A percentile compares a stretch with the other conserved stretches of the same genome.
These are phyloP conservation scores for Pomatostomus ruficeps DNA, from an alignment of 2,113 vertebrate genomes.

Conservation along the genomic window DNA sequence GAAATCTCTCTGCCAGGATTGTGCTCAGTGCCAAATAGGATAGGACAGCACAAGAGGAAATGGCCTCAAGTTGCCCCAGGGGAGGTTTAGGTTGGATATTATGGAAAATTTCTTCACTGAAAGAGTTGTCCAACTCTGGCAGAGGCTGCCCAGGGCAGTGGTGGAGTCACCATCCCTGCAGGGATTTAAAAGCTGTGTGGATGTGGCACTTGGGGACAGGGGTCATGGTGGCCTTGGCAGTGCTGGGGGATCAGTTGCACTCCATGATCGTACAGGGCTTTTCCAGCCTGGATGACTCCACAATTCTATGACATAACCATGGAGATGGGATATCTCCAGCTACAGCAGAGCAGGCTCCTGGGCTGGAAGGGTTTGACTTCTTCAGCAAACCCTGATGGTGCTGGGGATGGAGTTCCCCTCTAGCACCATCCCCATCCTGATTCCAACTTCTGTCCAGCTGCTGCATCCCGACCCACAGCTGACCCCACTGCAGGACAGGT, in stretches of 20 bases:
- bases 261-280: not conserved
- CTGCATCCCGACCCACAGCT: accelerated
- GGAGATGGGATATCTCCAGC: not conserved
- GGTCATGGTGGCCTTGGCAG: not conserved
- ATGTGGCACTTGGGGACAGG: not conserved
- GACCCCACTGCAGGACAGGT: not conserved
- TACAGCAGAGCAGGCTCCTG: not conserved
- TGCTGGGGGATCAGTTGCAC: not conserved
- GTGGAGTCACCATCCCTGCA: not conserved
- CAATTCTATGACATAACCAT: accelerated
- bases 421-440: not conserved
- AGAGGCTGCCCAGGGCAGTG: not conserved
- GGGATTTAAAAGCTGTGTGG: not conserved
- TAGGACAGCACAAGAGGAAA: not conserved
- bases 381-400: not conserved
- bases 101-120: not conserved
- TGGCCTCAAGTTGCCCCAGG: not conserved
- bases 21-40: not conserved
- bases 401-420: not conserved
- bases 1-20: not conserved
- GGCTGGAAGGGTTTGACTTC: not conserved
- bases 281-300: not conserved
- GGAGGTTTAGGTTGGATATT: not conserved
- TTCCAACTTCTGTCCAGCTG: not conserved
- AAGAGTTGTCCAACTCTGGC: not conserved